phyloP scores from a whole-genome alignment of 2,113 vertebrate species.

The Marmota flaviventris region DNA sequence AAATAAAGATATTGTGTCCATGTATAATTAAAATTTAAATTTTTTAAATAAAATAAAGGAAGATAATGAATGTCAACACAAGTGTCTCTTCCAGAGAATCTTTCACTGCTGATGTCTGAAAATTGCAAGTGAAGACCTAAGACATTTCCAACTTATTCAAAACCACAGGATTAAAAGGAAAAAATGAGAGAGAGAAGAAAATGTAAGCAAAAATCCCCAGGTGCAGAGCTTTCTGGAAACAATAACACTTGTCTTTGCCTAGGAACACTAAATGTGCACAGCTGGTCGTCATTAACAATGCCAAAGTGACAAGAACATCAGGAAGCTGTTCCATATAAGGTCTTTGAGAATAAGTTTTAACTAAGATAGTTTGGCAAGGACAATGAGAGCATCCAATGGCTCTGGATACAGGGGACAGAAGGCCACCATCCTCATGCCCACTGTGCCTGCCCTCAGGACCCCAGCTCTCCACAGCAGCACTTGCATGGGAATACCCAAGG shows the following conservation, averaged over 20 bases:
- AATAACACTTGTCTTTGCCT: neutral
- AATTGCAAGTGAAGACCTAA: neutral
- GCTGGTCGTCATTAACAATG: neutral
- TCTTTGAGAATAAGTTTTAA: neutral
- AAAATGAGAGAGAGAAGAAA: neutral
- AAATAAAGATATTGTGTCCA: too few species aligned
- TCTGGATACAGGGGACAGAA: neutral
- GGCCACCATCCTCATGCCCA: neutral
- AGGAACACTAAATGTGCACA: neutral
- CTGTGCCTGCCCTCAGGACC: neutral
- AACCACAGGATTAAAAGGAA: neutral
- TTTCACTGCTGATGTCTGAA: neutral
- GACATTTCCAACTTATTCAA: neutral
- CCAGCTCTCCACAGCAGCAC: fast-evolving
- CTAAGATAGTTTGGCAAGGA: neutral
- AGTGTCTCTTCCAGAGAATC: neutral
- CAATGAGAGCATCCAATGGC: neutral
- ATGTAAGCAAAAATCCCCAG: slow-evolving; percentile 3
- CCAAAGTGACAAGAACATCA: neutral
- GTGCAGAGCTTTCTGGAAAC: neutral
- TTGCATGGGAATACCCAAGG: fast-evolving
- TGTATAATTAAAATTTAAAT: too few species aligned
- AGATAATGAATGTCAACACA: neutral
- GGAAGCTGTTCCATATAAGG: neutral
- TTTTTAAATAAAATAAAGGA: too few species aligned